phyloP scores from a whole-genome alignment of 2,888 invertebrate genomes.

The Lepidochitona cinerea region DNA sequence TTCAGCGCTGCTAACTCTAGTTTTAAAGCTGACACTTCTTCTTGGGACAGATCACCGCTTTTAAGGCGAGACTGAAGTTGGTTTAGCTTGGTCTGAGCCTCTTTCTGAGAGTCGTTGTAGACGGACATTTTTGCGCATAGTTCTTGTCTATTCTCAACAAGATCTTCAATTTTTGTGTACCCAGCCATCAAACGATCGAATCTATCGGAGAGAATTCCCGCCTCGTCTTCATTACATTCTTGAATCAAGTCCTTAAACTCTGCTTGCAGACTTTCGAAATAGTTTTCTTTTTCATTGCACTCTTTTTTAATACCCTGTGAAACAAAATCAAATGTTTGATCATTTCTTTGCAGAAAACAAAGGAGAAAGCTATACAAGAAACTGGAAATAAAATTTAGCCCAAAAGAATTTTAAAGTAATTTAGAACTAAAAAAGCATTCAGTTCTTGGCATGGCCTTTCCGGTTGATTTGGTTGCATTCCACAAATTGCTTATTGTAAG shows the following conservation, averaged over 20 bases:
- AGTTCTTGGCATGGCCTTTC: too few species aligned
- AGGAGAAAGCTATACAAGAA: too few species aligned
- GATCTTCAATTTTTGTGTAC: constrained; percentile 76
- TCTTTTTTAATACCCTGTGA: constrained; percentile 84
- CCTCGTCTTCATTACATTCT: constrained; percentile 82
- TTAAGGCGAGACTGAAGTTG: constrained; percentile 87
- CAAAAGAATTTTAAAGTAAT: too few species aligned
- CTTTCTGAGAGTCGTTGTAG: constrained; percentile 85
- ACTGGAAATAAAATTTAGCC: too few species aligned
- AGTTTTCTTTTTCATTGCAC: constrained; percentile 85
- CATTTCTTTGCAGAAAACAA: too few species aligned
- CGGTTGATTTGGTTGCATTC: too few species aligned
- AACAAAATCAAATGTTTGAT: neutral
- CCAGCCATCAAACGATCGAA: constrained; percentile 83
- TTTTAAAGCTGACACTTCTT: constrained; percentile 80
- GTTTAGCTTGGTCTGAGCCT: constrained; percentile 83
- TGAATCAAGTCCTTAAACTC: constrained; percentile 84
- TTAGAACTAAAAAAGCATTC: too few species aligned
- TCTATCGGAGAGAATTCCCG: constrained; percentile 80
- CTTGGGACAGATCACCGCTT: constrained; percentile 78
- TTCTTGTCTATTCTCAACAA: constrained; percentile 57
- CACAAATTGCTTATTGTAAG: too few species aligned
- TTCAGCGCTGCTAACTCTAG: constrained; percentile 81
- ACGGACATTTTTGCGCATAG: constrained; percentile 77
- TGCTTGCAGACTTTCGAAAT: constrained; percentile 83